Conservation (phyloP, 2,797 vertebrate species). For the Protonibea diacanthus region DNA sequence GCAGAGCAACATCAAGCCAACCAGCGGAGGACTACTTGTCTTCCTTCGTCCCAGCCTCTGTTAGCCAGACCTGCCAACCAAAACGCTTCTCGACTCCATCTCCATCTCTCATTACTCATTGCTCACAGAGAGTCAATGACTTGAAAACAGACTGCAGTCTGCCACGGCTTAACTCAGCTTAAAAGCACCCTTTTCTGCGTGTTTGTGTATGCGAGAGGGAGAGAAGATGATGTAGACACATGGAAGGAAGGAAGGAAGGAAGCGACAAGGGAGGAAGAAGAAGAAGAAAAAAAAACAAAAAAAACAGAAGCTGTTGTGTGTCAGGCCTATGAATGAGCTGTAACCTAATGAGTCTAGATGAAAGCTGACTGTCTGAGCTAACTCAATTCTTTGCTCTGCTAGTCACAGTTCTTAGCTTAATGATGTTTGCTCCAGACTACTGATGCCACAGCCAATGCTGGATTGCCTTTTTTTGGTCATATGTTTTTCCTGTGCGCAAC, state of each 20-base stretch:
- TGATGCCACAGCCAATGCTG: conserved; percentile 58
- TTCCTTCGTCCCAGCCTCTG: conserved; percentile 37
- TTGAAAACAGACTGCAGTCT: conserved; percentile 63
- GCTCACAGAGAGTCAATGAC: conserved; percentile 68
- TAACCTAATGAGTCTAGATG: conserved; percentile 75
- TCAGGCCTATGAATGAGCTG: conserved; percentile 72
- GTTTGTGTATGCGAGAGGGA: background rate
- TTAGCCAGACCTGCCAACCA: conserved; percentile 48
- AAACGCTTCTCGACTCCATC: conserved; percentile 51
- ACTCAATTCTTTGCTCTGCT: conserved; percentile 81
- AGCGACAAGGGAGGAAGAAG: conserved; percentile 26
- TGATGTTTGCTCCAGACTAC: conserved; percentile 75
- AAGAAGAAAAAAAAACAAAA: conserved; percentile 5
- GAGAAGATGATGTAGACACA: conserved; percentile 30
- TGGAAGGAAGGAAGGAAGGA: conserved; percentile 9
- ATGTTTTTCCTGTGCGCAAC: conserved; percentile 48
- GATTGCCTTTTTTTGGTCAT: conserved; percentile 75
- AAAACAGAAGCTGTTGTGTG: conserved; percentile 39
- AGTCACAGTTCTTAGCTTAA: conserved; percentile 73
- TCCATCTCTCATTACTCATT: conserved; percentile 52
- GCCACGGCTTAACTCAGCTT: conserved; percentile 46
- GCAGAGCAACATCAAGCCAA: conserved; percentile 47
- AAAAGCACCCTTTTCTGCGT: conserved; percentile 52
- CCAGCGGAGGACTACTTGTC: conserved; percentile 50
- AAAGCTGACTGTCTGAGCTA: conserved; percentile 76